Base-by-base conservation (phyloP, 2,888 invertebrate genomes). In the Dryobotodes eremita region DNA sequence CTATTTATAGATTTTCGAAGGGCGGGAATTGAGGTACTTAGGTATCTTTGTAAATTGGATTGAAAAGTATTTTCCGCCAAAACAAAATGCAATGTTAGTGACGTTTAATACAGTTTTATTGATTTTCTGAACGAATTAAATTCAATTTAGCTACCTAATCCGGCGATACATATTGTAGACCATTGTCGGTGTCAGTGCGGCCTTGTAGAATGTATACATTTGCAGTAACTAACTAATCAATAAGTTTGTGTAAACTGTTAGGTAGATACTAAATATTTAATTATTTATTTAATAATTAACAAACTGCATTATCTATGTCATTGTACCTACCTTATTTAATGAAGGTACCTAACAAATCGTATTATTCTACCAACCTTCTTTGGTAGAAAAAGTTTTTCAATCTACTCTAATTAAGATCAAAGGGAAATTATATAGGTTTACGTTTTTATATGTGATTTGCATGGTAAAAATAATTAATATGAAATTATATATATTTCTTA, bases 91-190 rank as follows among this genome's bases (percentile, higher is more conserved):
- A 74, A 36, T 26, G 13, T 48, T 17, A 69, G 3, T 61, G 15
- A n/a, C 23, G 10, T 64, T 2, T 36, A 42, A n/a, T 11, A 31
- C 4, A 80, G 26, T 57, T 61, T 36, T 53, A 65, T 65, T 62
- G 83, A 76, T 76, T 75, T 75, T n/a, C 20, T 61, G 15, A n/a
- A 73, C 23, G 5, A 62, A 75, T 48, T 20, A 8, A n/a, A 57
- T 73, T 36, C 17, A 23, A 82, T 72, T 81, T 36, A 48, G 15
- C 50, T n/a, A 65, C 77, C 65, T 76, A 53, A 77, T 82, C 23
- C 23, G 1, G 61, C 42, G 17, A 62, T 55, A 36, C 64, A 17
- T 20, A n/a, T 46, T 31, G 10, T 73, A 26, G 23, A 48, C 6
- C 23, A 74, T 82, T 36, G 55, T 3, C 46, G 31, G 31, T 50